Evolutionary conservation across 2,797 vertebrate genomes (phyloP).

Genomic region (Somateria mollissima): DNA sequence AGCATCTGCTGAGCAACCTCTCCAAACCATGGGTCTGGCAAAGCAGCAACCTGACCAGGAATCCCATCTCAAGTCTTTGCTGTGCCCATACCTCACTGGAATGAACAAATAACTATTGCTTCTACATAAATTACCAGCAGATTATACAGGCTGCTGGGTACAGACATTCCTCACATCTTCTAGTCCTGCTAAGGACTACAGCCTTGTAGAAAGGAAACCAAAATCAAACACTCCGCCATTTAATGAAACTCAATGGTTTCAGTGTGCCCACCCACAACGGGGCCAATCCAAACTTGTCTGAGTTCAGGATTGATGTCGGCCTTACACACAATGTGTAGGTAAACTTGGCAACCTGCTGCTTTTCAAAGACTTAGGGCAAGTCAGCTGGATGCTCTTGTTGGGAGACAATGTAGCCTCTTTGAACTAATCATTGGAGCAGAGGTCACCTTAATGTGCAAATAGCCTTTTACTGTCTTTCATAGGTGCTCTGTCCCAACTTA

Average conservation of each 20-base stretch:
- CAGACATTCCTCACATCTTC: background rate
- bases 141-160: background rate
- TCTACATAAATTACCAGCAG: background rate
- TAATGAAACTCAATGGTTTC: conserved; percentile 37
- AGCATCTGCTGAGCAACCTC: background rate
- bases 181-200: background rate
- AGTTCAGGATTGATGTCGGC: conserved; percentile 25
- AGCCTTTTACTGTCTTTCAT: background rate
- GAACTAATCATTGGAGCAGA: background rate
- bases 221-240: background rate
- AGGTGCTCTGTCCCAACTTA: background rate
- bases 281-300: conserved; percentile 42
- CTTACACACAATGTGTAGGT: conserved; percentile 25
- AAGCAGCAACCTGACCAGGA: background rate
- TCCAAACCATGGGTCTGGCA: background rate
- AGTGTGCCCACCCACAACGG: background rate
- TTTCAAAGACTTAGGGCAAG: conserved; percentile 8
- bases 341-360: conserved; percentile 38
- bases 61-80: background rate
- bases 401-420: background rate
- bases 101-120: background rate
- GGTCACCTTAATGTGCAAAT: background rate
- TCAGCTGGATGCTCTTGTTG: background rate
- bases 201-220: conserved; percentile 23
- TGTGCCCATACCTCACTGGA: background rate